Percentiles rank a stretch among this genome's conserved stretches.
phyloP scores from a whole-genome alignment of 2,797 vertebrate genomes.

The Xerus rutilus region DNA sequence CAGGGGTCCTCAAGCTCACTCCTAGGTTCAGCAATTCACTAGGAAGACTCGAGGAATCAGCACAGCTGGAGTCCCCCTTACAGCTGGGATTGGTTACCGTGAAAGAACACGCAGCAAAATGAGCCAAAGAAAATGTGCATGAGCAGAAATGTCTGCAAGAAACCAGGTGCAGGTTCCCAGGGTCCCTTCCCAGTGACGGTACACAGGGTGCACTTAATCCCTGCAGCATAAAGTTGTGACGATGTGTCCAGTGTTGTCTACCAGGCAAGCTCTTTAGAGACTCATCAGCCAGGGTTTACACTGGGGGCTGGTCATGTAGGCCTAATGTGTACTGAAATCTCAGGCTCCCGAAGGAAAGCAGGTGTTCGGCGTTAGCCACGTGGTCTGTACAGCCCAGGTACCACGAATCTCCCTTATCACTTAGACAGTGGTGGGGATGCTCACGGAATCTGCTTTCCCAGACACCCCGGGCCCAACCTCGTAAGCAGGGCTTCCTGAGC shows the following conservation, averaged over 20 bases:
- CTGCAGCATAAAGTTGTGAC: background rate
- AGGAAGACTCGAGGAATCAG: background rate
- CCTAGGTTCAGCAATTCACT: background rate
- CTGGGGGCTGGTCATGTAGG: background rate
- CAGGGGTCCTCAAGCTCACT: background rate
- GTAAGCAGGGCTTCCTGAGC: background rate
- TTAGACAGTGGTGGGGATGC: background rate
- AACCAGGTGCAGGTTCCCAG: background rate
- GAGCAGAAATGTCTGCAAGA: too few species aligned
- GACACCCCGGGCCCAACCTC: background rate
- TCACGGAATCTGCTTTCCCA: background rate
- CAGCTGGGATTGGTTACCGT: background rate
- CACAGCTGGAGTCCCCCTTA: background rate
- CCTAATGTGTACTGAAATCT: background rate
- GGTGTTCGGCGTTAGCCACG: too few species aligned
- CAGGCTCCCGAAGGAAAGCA: background rate
- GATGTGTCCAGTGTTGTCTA: rapidly evolving
- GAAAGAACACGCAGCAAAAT: background rate
- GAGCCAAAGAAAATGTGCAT: background rate
- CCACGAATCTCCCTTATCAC: background rate
- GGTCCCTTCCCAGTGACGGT: background rate
- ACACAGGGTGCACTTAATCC: background rate
- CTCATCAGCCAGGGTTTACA: background rate
- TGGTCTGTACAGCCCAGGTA: background rate
- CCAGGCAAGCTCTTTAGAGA: background rate